A percentile compares a stretch with the other conserved stretches of the same genome.
phyloP scores from a whole-genome alignment of 1,140 invertebrate genomes.

The fruit fly (Drosophila melanogaster) region Release_6_plus_ISO1_MT NT_037436.4:13607001-13607500 shows the following conservation, averaged over 20 bases:
- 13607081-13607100: constrained; percentile 1
- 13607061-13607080: constrained; percentile 22
- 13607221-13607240: constrained; percentile 60
- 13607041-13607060: constrained; percentile 81
- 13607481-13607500: constrained; percentile 6
- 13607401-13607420: background rate
- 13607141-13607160: constrained; percentile 84
- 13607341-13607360: constrained; percentile 71
- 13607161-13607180: constrained; percentile 74
- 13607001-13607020: constrained; percentile 37
- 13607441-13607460: too few relatives aligned
- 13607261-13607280: constrained; percentile 38
- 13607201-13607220: constrained; percentile 73
- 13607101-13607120: constrained; percentile 25
- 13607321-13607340: constrained; percentile 84
- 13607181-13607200: constrained; percentile 57
- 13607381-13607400: background rate
- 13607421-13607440: background rate
- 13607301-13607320: constrained; percentile 84
- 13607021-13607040: constrained; percentile 79
- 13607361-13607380: constrained; percentile 16
- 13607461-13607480: background rate
- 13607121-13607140: constrained; percentile 75
- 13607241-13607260: constrained; percentile 67
- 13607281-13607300: constrained; percentile 66